These are phyloP conservation scores for Plumapathes pennacea DNA, from an alignment of 92 coral and sea anemone genomes.

Conservation along the genomic window DNA sequence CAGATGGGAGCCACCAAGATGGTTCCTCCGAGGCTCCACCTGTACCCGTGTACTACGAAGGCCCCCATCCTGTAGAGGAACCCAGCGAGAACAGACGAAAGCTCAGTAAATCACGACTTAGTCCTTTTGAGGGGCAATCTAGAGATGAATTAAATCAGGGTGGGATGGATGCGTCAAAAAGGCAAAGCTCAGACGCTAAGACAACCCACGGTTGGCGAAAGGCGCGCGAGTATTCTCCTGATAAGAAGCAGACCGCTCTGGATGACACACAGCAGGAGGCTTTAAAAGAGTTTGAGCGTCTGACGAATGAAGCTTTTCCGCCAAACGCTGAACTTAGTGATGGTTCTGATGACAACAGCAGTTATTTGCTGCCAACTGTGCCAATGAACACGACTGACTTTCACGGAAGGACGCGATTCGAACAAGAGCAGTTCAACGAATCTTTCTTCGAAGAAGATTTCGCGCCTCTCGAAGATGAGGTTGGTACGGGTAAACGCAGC, in stretches of 20 bases:
- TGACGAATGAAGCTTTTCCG: slow-evolving; percentile 78
- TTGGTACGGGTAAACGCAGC: slow-evolving; percentile 8
- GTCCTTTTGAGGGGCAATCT: slow-evolving; percentile 1
- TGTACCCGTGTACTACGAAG: slow-evolving; percentile 17
- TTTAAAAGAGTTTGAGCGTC: slow-evolving; percentile 53
- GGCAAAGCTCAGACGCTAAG: slow-evolving; percentile 5
- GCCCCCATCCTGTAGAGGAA: slow-evolving; percentile 6
- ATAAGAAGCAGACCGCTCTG: slow-evolving; percentile 10
- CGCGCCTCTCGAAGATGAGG: slow-evolving; percentile 19
- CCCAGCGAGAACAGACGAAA: slow-evolving; percentile 8
- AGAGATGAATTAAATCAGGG: slow-evolving; percentile 24
- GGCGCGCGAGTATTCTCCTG: neutral
- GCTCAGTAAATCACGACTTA: no score
- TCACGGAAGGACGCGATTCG: slow-evolving; percentile 59
- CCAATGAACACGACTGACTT: slow-evolving; percentile 50
- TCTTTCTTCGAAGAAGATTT: slow-evolving; percentile 40
- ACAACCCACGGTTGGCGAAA: neutral
- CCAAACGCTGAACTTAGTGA: slow-evolving; percentile 73
- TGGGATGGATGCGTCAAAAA: no score
- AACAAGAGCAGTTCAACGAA: slow-evolving; percentile 72
- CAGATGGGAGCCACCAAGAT: no score
- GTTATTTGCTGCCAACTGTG: slow-evolving; percentile 43
- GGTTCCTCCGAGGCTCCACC: slow-evolving; percentile 28
- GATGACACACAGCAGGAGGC: slow-evolving; percentile 48
- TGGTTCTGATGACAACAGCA: slow-evolving; percentile 67